A percentile compares a stretch with the other conserved stretches of the same genome.
Evolutionary conservation across 2,113 vertebrate genomes (phyloP).

Genomic region (Butorides virescens): DNA sequence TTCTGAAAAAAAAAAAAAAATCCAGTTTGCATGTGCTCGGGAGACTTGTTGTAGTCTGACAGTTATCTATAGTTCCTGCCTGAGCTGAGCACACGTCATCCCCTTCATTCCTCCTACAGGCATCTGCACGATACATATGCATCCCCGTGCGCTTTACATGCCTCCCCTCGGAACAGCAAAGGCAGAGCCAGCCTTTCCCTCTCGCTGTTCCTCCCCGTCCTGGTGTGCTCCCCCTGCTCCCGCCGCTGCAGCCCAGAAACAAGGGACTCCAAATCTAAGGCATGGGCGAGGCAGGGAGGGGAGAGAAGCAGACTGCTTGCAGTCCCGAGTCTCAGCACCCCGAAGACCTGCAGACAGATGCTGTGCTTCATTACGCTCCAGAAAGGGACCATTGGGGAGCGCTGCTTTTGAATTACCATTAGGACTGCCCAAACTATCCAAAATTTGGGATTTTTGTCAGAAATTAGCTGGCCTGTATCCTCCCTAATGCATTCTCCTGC

Average conservation of each 20-base stretch:
- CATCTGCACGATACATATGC: neutral
- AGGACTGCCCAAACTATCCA: neutral
- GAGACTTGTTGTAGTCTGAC: neutral
- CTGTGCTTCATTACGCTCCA: accelerated
- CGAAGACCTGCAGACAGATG: neutral
- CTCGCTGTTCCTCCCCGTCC: neutral
- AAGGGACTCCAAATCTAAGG: neutral
- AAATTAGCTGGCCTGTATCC: neutral
- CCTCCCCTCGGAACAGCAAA: neutral
- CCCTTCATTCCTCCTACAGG: constrained; percentile 22
- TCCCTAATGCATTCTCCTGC: neutral
- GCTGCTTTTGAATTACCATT: neutral
- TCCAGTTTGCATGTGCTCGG: accelerated
- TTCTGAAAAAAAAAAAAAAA: neutral
- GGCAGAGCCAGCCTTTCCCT: neutral
- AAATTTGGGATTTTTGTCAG: neutral
- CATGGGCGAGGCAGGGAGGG: accelerated
- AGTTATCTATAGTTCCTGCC: constrained; percentile 4
- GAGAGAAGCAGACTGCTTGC: too few relatives aligned
- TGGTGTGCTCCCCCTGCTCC: neutral
- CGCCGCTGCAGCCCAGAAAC: neutral
- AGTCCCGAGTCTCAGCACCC: neutral
- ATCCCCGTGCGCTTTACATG: neutral
- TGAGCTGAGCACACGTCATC: neutral
- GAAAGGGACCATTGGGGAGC: neutral